Percentiles rank a stretch among this genome's conserved stretches.
Evolutionary conservation across 2,888 invertebrate species (phyloP).

Genomic region (Lepidocyrtinus sp.): DNA sequence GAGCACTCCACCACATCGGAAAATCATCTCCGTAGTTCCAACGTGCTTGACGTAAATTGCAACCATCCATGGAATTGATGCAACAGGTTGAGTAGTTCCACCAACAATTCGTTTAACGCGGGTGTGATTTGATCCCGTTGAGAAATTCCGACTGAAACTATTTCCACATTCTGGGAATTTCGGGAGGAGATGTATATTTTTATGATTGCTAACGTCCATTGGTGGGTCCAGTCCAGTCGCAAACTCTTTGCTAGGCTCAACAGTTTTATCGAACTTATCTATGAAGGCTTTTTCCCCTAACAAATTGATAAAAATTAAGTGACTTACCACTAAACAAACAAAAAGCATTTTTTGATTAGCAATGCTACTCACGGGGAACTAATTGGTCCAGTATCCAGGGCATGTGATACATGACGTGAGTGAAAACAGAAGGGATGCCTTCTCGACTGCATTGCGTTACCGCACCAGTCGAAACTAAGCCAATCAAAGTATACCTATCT

Average conservation of each 20-base stretch:
- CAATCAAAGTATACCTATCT: constrained; percentile 43
- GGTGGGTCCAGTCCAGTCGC: constrained; percentile 32
- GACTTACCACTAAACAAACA: no score
- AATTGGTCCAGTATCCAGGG: constrained; percentile 52
- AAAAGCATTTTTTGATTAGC: constrained; percentile 2
- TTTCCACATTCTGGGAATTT: constrained; percentile 52
- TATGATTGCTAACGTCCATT: constrained; percentile 35
- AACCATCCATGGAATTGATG: constrained; percentile 50
- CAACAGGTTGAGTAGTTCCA: constrained; percentile 43
- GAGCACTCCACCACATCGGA: constrained; percentile 84
- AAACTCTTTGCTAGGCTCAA: constrained; percentile 44
- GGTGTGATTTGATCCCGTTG: background rate
- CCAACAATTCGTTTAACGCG: constrained; percentile 60
- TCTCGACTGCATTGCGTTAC: constrained; percentile 49
- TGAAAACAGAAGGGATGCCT: constrained; percentile 57
- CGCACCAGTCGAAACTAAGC: constrained; percentile 59
- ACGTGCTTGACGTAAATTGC: constrained; percentile 51
- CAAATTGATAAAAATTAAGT: no score
- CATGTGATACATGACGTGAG: constrained; percentile 39
- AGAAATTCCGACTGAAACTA: background rate
- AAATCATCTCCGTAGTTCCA: constrained; percentile 29
- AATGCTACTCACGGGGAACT: no score
- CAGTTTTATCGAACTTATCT: background rate
- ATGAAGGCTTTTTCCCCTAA: background rate
- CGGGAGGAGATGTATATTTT: constrained; percentile 43